Evolutionary conservation across 2,797 vertebrate genomes (phyloP).

Genomic region (Schizopygopsis pylzovi): DNA sequence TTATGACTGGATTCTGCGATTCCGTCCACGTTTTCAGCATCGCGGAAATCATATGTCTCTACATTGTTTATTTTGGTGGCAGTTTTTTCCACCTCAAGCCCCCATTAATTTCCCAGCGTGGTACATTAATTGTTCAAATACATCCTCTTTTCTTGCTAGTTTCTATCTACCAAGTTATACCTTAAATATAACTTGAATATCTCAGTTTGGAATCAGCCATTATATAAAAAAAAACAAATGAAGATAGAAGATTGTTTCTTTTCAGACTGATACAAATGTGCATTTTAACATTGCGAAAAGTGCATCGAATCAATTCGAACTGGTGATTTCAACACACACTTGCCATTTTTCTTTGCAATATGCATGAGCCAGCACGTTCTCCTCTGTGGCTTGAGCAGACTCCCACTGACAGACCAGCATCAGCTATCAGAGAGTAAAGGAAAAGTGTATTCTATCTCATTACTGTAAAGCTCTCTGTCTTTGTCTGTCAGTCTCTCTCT

Average conservation of each 20-base stretch:
- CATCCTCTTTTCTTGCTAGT: too few relatives aligned
- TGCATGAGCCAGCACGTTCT: constrained; percentile 6
- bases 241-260: background rate
- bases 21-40: too few relatives aligned
- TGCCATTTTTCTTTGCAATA: constrained; percentile 16
- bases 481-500: constrained; percentile 44
- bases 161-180: too few relatives aligned
- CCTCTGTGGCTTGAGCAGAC: background rate
- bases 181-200: background rate
- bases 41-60: too few relatives aligned
- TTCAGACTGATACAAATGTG: background rate
- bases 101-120: too few relatives aligned
- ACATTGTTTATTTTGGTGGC: too few relatives aligned
- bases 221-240: background rate
- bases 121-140: too few relatives aligned
- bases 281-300: background rate
- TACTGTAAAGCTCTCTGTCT: constrained; percentile 40
- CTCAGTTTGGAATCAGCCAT: background rate
- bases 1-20: too few relatives aligned
- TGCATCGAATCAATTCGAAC: background rate
- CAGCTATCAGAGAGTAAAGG: constrained; percentile 61
- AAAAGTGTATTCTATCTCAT: constrained; percentile 60
- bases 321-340: background rate
- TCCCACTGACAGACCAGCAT: constrained; percentile 31
- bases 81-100: too few relatives aligned